Evolutionary conservation across 2,113 vertebrate genomes (phyloP).

Genomic region (Tapirus terrestris): DNA sequence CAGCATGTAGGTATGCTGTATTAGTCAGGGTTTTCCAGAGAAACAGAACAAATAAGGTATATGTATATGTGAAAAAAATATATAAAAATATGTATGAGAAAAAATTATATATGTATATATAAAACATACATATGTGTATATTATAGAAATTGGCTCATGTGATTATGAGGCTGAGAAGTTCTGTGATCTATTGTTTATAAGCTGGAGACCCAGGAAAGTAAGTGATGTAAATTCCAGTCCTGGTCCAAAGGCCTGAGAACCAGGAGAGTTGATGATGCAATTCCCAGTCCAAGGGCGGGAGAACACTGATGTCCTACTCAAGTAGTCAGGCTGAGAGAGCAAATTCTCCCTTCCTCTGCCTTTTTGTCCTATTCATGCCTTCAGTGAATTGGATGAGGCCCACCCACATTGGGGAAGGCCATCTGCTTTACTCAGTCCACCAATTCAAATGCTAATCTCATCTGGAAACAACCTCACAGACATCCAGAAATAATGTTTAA

Average conservation of each 20-base stretch:
- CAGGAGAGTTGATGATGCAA: neutral
- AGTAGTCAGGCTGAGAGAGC: neutral
- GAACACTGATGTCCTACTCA: neutral
- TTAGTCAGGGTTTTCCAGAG: neutral
- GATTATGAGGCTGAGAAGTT: neutral
- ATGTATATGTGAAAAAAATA: neutral
- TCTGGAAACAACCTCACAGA: neutral
- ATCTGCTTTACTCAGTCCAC: neutral
- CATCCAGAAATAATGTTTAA: neutral
- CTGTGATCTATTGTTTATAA: neutral
- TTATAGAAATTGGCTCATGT: neutral
- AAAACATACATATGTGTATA: too few relatives aligned
- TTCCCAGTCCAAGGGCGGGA: neutral
- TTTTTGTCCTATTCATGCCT: neutral
- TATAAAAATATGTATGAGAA: neutral
- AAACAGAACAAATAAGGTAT: neutral
- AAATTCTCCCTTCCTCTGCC: neutral
- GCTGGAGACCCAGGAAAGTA: neutral
- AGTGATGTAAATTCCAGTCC: neutral
- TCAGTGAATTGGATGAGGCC: neutral
- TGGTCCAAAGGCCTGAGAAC: neutral
- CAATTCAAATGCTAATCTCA: neutral
- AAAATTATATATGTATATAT: neutral
- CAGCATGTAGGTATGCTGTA: neutral
- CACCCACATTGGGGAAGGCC: neutral